Conservation (phyloP, 2,888 invertebrate genomes). For the Brassicogethes aeneus region DNA sequence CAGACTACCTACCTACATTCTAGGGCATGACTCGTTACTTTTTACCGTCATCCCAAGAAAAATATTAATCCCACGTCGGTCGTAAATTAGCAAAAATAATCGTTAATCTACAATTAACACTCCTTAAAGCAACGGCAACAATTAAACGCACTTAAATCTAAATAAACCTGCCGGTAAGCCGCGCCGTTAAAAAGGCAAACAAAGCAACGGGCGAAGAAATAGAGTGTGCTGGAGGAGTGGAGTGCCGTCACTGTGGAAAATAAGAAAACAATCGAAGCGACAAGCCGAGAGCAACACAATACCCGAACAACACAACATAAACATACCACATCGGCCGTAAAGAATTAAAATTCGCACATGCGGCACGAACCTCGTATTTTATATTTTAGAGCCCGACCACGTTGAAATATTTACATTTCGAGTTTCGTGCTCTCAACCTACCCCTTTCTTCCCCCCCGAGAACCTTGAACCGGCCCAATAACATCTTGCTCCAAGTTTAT, state of each 20-base stretch:
- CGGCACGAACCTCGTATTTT: slow-evolving; percentile 37
- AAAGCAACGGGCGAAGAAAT: not conserved
- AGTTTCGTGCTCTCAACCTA: slow-evolving; percentile 3
- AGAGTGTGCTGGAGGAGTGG: not conserved
- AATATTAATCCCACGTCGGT: too few species aligned
- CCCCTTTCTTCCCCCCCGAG: not conserved
- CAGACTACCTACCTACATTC: too few species aligned
- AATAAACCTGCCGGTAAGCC: too few species aligned
- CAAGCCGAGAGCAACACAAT: slow-evolving; percentile 29
- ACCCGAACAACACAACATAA: slow-evolving; percentile 37
- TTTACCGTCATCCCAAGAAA: too few species aligned
- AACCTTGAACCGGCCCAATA: not conserved
- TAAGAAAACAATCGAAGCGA: slow-evolving; percentile 12
- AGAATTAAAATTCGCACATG: slow-evolving; percentile 40
- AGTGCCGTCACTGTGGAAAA: slow-evolving; percentile 4
- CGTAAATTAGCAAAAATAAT: too few species aligned
- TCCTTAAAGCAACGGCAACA: too few species aligned
- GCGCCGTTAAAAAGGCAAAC: too few species aligned
- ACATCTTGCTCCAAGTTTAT: too few species aligned
- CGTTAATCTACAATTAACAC: too few species aligned
- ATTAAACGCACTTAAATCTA: too few species aligned
- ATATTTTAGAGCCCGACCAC: slow-evolving; percentile 24
- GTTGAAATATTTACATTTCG: slow-evolving; percentile 28
- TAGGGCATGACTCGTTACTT: too few species aligned
- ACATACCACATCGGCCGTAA: slow-evolving; percentile 31